Percentiles rank a stretch among this genome's conserved stretches.
These are phyloP conservation scores for Ochropleura plecta DNA, from an alignment of 2,888 invertebrate species.

Conservation along the genomic window DNA sequence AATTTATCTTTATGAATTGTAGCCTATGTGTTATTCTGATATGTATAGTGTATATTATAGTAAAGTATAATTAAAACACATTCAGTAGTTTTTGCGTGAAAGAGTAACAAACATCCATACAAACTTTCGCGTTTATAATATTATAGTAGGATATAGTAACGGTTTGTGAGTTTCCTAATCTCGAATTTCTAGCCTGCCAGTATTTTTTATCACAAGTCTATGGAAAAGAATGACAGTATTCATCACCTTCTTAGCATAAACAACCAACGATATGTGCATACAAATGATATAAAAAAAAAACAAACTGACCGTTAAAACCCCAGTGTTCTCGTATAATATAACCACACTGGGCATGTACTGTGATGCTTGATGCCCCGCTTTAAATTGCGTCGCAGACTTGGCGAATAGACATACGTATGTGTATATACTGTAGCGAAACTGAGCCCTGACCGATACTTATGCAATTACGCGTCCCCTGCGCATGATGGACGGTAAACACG, in stretches of 20 bases:
- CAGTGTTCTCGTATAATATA: neutral
- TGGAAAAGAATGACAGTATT: neutral
- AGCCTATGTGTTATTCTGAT: too few relatives aligned
- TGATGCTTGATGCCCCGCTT: slow-evolving; percentile 10
- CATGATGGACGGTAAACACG: slow-evolving; percentile 10
- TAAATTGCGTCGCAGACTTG: slow-evolving; percentile 25
- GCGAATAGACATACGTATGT: slow-evolving; percentile 11
- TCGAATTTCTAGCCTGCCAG: neutral
- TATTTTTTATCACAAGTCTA: too few relatives aligned
- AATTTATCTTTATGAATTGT: too few relatives aligned
- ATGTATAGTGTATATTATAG: too few relatives aligned
- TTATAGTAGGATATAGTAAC: neutral
- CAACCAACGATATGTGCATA: neutral
- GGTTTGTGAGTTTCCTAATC: neutral
- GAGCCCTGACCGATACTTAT: slow-evolving; percentile 21
- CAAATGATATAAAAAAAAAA: neutral
- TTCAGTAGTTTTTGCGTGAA: too few relatives aligned
- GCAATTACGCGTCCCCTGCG: slow-evolving; percentile 34
- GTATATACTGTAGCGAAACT: slow-evolving; percentile 14
- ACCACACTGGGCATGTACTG: neutral
- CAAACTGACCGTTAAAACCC: neutral
- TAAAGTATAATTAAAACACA: too few relatives aligned
- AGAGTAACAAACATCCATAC: too few relatives aligned
- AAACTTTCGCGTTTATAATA: too few relatives aligned
- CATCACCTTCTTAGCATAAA: neutral